Base-by-base conservation (phyloP, 2,113 vertebrate genomes). In the Patagioenas fasciata region DNA sequence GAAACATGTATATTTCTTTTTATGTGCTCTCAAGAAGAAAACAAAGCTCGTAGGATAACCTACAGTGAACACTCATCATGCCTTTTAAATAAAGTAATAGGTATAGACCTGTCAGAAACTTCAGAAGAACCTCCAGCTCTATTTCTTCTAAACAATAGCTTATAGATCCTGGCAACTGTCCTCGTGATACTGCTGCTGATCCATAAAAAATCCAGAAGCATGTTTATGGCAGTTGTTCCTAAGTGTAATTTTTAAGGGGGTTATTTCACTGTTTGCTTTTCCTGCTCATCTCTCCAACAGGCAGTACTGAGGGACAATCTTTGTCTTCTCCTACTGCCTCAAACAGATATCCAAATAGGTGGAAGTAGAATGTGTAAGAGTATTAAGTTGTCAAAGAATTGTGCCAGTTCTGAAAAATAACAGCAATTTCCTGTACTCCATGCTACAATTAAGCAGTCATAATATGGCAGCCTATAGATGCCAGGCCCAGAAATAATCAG, bases 371-470 rank as follows among this genome's bases (percentile, higher is more conserved):
- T 70, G 8, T 88, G 53, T 93, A 95, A 96, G 79, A 95, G 65
- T 79, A 91, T 92, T 88, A 84, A 91, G 87, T 77, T 97, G 82
- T 95, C 91, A 97, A 92, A 97, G 58, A 96, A 89, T 71, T 93
- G 34, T 67, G 89, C 72, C 42, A 83, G 36, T 86, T 92, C 16
- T 87, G 91, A 98, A 97, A 97, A 95, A 95, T 44, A 85, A 84
- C 66, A 95, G 72, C 91, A 89, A 93, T 96, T 97, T 97, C 85
- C 82, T 95, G 70, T 95, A 67, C 75, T 96, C 89, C 79, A 85
- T 2, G 67, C 14, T 93, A 85, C 94, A 98, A 95, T 96, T 98
- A 98, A 97, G 85, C 78, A 95, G 93, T 97, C 96, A 98, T 95
- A 97, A 94, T 96, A 96, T 44, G 57, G 95, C 87, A 97, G 81